A percentile compares a stretch with the other conserved stretches of the same genome.
Evolutionary conservation across 2,113 vertebrate species (phyloP).

Genomic region (Cranoglanis bouderius): DNA sequence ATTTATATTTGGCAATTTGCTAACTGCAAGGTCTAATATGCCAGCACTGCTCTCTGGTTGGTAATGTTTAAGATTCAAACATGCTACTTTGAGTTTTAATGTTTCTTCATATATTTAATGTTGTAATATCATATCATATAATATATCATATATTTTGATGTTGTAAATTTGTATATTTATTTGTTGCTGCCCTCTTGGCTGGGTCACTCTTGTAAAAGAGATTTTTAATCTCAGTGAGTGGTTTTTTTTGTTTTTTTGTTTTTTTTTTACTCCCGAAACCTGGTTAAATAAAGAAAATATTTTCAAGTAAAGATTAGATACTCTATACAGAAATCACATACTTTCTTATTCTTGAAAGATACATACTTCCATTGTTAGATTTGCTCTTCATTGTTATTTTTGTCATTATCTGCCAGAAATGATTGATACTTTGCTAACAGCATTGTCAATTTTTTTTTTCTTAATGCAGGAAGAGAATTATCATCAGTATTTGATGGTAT

Average conservation of each 20-base stretch:
- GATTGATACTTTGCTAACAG: conserved; percentile 18
- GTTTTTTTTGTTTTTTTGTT: too few relatives aligned
- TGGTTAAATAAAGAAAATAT: too few relatives aligned
- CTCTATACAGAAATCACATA: not conserved
- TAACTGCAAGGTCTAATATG: not conserved
- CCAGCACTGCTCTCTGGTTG: not conserved
- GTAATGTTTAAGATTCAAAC: not conserved
- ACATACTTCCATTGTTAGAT: not conserved
- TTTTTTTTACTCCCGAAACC: too few relatives aligned
- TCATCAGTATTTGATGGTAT: not conserved
- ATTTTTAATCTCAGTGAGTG: too few relatives aligned
- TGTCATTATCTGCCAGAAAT: not conserved
- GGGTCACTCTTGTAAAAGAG: too few relatives aligned
- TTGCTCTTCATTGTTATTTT: not conserved
- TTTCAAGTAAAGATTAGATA: not conserved
- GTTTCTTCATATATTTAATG: not conserved
- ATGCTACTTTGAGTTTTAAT: not conserved
- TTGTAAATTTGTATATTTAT: too few relatives aligned
- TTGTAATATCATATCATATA: too few relatives aligned
- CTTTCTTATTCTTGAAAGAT: not conserved
- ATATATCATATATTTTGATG: too few relatives aligned
- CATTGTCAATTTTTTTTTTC: not conserved
- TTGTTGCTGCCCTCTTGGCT: too few relatives aligned
- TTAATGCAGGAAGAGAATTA: not conserved
- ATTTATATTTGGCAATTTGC: not conserved